These are phyloP conservation scores for Leptinotarsa defecta DNA, from an alignment of 1,140 invertebrate genomes.

Conservation along the genomic window DNA sequence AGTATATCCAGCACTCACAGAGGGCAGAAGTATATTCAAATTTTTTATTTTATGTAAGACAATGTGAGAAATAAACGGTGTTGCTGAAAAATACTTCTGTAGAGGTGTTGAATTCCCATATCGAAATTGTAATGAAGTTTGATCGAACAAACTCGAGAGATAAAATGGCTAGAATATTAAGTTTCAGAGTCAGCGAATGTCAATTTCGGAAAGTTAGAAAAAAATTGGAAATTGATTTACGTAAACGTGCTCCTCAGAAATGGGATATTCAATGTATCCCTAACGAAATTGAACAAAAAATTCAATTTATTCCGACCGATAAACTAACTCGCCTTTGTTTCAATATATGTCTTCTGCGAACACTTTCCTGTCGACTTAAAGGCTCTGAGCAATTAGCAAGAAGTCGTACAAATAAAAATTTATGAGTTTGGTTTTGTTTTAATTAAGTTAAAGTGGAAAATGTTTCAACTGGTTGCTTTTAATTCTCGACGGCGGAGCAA, in stretches of 20 bases:
- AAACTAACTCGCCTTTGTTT: neutral
- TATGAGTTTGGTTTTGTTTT: conserved; percentile 3
- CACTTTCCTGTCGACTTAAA: neutral
- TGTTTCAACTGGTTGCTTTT: conserved; percentile 2
- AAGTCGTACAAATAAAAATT: neutral
- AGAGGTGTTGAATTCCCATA: too few species aligned
- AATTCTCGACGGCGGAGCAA: neutral
- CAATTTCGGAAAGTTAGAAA: too few species aligned
- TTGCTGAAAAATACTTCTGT: neutral
- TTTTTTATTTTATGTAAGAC: conserved; percentile 10
- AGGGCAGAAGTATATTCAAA: conserved; percentile 18
- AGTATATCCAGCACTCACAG: conserved; percentile 64
- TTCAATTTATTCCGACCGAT: too few species aligned
- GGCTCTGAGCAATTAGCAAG: neutral
- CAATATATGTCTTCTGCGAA: neutral
- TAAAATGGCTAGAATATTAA: too few species aligned
- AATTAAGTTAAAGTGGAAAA: neutral
- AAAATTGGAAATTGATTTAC: too few species aligned
- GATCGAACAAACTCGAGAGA: too few species aligned
- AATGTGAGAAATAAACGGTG: conserved; percentile 22
- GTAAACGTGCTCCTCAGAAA: too few species aligned
- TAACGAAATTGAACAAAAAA: too few species aligned
- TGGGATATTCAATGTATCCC: too few species aligned
- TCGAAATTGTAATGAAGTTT: too few species aligned
- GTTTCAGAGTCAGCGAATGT: too few species aligned